These are phyloP conservation scores for Tiliqua scincoides DNA, from an alignment of 2,113 vertebrate species.

Conservation along the genomic window DNA sequence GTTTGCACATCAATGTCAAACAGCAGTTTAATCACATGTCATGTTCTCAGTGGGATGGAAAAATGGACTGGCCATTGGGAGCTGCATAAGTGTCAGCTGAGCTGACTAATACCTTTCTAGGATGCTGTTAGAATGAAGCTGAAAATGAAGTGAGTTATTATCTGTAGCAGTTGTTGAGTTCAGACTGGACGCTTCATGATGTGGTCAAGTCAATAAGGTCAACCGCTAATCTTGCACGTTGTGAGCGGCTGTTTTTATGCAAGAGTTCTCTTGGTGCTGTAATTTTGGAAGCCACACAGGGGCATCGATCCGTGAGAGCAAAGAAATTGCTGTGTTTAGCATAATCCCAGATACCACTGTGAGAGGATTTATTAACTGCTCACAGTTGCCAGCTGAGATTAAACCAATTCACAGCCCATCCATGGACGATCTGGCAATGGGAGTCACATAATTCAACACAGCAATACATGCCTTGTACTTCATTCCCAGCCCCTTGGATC, in stretches of 20 bases:
- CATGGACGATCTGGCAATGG: constrained; percentile 68
- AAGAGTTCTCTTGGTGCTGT: constrained; percentile 64
- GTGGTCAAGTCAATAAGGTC: neutral
- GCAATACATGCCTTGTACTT: constrained; percentile 38
- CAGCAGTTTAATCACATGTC: neutral
- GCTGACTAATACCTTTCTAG: constrained; percentile 22
- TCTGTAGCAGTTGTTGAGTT: neutral
- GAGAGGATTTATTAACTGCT: constrained; percentile 87
- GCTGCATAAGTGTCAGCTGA: neutral
- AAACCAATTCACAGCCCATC: constrained; percentile 91
- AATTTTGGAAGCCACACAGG: constrained; percentile 67
- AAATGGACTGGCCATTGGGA: constrained; percentile 8
- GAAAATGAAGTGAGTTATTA: neutral
- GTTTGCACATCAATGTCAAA: neutral
- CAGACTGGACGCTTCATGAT: neutral
- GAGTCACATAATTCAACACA: constrained; percentile 53
- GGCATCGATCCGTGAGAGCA: constrained; percentile 76
- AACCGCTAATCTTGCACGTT: neutral
- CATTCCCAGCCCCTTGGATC: neutral
- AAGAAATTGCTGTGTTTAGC: constrained; percentile 91
- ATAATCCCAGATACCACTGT: constrained; percentile 98
- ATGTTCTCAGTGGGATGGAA: neutral
- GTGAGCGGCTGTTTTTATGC: neutral
- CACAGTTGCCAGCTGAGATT: constrained; percentile 99
- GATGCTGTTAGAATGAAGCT: neutral